These are phyloP conservation scores for Mesoclemmys tuberculata DNA, from an alignment of 2,113 vertebrate genomes.

Conservation along the genomic window DNA sequence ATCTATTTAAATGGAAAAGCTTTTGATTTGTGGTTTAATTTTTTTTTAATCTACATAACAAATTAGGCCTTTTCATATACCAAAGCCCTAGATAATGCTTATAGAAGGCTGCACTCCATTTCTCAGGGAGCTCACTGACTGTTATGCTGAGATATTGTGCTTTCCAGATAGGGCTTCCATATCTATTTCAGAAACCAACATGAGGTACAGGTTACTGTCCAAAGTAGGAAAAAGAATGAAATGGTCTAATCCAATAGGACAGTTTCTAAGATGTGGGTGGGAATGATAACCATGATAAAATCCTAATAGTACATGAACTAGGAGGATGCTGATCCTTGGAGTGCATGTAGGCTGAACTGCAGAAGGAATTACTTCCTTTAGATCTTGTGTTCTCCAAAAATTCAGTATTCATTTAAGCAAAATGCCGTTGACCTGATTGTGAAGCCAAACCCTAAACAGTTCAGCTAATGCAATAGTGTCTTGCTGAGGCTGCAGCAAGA, in stretches of 20 bases:
- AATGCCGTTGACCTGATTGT: background rate
- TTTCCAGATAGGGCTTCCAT: background rate
- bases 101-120: background rate
- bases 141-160: background rate
- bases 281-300: background rate
- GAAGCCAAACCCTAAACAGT: background rate
- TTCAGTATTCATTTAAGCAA: background rate
- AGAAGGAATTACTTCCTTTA: background rate
- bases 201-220: background rate
- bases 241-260: background rate
- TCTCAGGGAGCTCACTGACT: background rate
- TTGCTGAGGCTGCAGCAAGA: background rate
- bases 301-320: background rate
- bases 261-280: background rate
- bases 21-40: conserved; percentile 18
- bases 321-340: background rate
- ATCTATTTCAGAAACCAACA: background rate
- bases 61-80: background rate
- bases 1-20: background rate
- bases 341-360: background rate
- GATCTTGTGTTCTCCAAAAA: background rate
- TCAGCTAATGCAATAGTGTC: background rate
- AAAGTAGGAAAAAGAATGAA: background rate
- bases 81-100: background rate
- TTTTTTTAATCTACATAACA: background rate